phyloP scores from a whole-genome alignment of 2,888 invertebrate genomes.

The Cantharis rufa region DNA sequence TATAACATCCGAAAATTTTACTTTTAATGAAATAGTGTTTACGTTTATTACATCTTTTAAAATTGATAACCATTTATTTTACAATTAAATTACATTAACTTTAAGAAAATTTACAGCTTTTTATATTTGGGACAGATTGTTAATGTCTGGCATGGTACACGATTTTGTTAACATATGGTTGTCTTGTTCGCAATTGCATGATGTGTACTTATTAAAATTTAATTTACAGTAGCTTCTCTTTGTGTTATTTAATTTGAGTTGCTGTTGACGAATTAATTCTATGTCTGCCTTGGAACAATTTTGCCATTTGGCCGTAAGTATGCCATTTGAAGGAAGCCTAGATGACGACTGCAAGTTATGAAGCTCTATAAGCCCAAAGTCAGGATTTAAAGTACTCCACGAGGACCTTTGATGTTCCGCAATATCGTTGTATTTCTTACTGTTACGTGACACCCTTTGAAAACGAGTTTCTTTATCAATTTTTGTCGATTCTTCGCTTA shows the following conservation, averaged over 20 bases:
- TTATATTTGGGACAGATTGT: not conserved
- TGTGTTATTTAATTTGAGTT: slow-evolving; percentile 14
- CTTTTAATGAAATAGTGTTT: not conserved
- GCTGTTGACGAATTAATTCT: slow-evolving; percentile 24
- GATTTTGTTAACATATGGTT: slow-evolving; percentile 24
- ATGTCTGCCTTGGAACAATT: slow-evolving; percentile 14
- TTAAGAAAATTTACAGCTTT: not conserved
- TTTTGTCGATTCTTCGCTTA: slow-evolving; percentile 32
- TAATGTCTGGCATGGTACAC: slow-evolving; percentile 29
- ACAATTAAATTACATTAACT: not conserved
- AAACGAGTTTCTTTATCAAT: slow-evolving; percentile 9
- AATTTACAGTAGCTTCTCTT: slow-evolving; percentile 17
- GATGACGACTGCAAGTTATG: slow-evolving; percentile 19
- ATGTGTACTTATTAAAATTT: not conserved
- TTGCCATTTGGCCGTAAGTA: slow-evolving; percentile 14
- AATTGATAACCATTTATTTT: not conserved
- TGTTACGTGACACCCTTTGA: slow-evolving; percentile 8
- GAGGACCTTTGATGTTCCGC: not conserved
- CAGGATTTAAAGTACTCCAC: slow-evolving; percentile 11
- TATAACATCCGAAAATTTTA: not conserved
- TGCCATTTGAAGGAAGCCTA: slow-evolving; percentile 2
- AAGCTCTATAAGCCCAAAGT: slow-evolving; percentile 20
- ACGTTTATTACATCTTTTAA: not conserved
- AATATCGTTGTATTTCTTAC: slow-evolving; percentile 11
- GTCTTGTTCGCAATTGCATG: not conserved